Conservation (phyloP, 2,113 vertebrate genomes). For the Pelobates fuscus region DNA sequence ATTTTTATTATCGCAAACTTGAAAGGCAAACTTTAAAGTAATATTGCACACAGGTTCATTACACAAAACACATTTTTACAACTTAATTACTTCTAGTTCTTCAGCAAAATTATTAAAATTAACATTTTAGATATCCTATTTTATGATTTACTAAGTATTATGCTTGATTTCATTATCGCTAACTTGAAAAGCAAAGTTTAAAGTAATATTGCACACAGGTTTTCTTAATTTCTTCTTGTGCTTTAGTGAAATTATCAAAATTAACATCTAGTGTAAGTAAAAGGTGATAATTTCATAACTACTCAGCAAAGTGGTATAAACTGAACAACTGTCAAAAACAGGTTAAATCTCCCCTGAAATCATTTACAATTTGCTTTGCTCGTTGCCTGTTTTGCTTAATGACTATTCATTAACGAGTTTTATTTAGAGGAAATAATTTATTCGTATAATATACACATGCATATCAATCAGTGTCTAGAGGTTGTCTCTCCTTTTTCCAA, state of each 20-base stretch:
- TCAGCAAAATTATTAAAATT: conserved; percentile 1
- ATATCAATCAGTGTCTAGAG: conserved; percentile 30
- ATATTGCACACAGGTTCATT: too few species aligned
- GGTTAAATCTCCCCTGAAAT: conserved; percentile 35
- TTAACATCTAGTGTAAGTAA: neutral
- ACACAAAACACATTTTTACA: too few species aligned
- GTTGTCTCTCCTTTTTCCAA: conserved; percentile 36
- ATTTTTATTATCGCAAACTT: too few species aligned
- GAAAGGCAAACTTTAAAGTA: neutral
- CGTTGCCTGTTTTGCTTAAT: conserved; percentile 24
- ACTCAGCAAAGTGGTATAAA: conserved; percentile 1
- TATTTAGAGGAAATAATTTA: conserved; percentile 36
- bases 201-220: too few species aligned
- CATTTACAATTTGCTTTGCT: conserved; percentile 19
- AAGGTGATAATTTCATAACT: conserved; percentile 1
- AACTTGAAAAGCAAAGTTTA: neutral
- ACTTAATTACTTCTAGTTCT: too few species aligned
- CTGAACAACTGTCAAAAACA: conserved; percentile 22
- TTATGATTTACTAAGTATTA: too few species aligned
- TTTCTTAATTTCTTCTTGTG: too few species aligned
- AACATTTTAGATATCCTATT: too few species aligned
- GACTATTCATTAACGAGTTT: conserved; percentile 29
- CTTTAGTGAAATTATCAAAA: neutral
- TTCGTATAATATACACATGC: conserved; percentile 32
- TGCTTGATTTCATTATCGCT: too few species aligned